These are phyloP conservation scores for Schizopygopsis pylzovi DNA, from an alignment of 2,797 vertebrate genomes.

Conservation along the genomic window DNA sequence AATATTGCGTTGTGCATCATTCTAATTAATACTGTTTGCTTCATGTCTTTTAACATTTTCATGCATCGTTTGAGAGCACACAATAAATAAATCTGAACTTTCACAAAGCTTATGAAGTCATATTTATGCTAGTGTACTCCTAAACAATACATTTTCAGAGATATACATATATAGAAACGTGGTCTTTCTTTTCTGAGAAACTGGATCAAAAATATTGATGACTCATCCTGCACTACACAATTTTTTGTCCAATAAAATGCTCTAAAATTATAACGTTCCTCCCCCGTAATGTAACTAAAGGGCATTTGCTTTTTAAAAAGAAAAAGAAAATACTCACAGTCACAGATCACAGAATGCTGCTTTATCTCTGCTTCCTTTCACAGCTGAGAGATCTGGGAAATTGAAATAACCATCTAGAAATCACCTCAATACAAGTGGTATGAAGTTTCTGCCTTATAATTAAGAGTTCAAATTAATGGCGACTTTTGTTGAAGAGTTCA, in stretches of 20 bases:
- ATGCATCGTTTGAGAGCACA: background rate
- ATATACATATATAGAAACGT: background rate
- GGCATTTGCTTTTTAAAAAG: background rate
- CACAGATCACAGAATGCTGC: background rate
- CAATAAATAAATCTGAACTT: background rate
- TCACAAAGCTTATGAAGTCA: background rate
- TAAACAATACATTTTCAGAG: background rate
- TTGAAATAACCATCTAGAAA: background rate
- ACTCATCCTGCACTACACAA: background rate
- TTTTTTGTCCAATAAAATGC: background rate
- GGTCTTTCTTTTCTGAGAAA: background rate
- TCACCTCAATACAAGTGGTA: background rate
- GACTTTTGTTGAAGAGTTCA: background rate
- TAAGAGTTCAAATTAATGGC: background rate
- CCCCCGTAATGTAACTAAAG: background rate
- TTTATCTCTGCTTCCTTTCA: conserved; percentile 21
- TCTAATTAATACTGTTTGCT: background rate
- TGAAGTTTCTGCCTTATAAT: background rate
- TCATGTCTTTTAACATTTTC: background rate
- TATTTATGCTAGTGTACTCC: background rate
- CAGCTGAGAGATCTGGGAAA: conserved; percentile 3
- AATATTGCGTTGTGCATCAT: background rate
- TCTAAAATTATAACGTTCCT: background rate
- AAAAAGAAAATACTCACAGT: background rate
- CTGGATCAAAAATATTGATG: background rate